Evolutionary conservation across 2,113 vertebrate species (phyloP).

Genomic region (Myrmecophaga tridactyla): DNA sequence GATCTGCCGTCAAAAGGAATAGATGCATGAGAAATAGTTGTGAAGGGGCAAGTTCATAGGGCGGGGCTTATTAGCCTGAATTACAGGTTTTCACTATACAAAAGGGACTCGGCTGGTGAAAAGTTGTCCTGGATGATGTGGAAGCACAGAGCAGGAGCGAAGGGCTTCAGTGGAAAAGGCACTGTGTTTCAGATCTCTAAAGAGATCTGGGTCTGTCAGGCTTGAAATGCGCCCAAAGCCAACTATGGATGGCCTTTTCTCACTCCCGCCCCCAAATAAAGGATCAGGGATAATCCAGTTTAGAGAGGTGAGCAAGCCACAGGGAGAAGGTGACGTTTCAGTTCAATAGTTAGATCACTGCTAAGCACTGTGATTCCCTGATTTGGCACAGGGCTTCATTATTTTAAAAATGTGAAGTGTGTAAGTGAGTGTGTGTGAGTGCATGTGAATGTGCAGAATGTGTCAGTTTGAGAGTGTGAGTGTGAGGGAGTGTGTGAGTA

Average conservation of each 20-base stretch:
- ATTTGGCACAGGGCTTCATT: background rate
- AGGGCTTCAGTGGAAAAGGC: accelerated
- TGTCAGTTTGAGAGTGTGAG: no score
- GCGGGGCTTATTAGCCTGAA: background rate
- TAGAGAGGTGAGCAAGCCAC: background rate
- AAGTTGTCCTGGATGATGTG: no score
- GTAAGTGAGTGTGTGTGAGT: background rate
- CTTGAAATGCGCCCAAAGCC: background rate
- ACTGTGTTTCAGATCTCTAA: background rate
- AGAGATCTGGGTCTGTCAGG: background rate
- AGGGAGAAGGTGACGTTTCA: background rate
- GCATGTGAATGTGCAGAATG: background rate
- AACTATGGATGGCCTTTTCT: background rate
- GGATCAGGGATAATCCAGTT: background rate
- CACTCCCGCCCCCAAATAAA: background rate
- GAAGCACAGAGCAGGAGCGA: background rate
- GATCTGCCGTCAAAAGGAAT: background rate
- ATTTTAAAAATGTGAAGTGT: background rate
- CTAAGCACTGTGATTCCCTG: background rate
- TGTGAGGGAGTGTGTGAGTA: background rate
- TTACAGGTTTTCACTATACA: background rate
- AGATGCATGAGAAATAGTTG: background rate
- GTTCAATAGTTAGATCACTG: background rate
- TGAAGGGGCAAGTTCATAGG: background rate
- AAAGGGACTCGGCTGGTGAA: background rate